Evolutionary conservation across 2,888 invertebrate species (phyloP).

Genomic region (Mythimna lalbum): DNA sequence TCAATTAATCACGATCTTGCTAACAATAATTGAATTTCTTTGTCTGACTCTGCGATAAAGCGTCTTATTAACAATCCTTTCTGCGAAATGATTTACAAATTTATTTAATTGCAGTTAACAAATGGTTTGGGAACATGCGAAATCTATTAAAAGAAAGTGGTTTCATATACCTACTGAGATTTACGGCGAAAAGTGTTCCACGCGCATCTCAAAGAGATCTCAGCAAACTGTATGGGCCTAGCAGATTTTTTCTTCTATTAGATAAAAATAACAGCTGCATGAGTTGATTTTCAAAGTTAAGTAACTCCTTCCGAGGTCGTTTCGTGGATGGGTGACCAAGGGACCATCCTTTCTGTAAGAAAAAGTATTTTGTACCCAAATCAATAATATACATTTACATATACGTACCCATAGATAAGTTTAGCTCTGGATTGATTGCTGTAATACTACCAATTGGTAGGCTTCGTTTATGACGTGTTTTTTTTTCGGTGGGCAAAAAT

Average conservation of each 20-base stretch:
- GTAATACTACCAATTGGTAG: background rate
- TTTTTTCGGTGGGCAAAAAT: no score
- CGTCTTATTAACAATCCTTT: constrained; percentile 26
- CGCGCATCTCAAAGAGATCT: no score
- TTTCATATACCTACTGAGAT: background rate
- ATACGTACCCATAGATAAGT: background rate
- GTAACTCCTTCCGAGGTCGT: background rate
- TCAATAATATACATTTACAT: no score
- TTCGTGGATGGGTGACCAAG: background rate
- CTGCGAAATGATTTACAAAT: constrained; percentile 32
- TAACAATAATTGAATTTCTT: constrained; percentile 26
- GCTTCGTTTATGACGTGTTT: no score
- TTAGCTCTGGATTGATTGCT: background rate
- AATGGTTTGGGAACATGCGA: constrained; percentile 52
- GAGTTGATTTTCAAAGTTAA: background rate
- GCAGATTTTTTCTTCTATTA: background rate
- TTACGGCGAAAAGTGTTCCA: no score
- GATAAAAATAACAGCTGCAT: background rate
- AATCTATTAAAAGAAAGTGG: constrained; percentile 24
- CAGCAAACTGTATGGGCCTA: no score
- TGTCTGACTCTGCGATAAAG: constrained; percentile 1
- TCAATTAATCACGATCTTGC: constrained; percentile 22
- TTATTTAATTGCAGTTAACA: constrained; percentile 12
- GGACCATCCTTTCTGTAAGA: background rate
- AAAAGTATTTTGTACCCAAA: no score